Base-by-base conservation (phyloP, 2,113 vertebrate genomes). In the Leucopsar rothschildi region DNA sequence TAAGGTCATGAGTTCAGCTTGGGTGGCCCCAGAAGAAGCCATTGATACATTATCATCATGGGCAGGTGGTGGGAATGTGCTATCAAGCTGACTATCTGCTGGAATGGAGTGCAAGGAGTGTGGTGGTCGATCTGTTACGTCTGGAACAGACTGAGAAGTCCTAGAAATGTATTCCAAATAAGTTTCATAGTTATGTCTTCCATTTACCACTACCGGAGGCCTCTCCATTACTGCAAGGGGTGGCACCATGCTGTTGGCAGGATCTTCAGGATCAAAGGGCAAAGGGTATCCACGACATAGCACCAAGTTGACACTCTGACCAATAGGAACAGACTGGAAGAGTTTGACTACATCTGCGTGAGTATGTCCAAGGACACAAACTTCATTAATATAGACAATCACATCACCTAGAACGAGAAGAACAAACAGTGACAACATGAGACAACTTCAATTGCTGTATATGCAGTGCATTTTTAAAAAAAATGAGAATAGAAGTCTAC, bases 321-420 rank as follows among this genome's bases (percentile, higher is more conserved):
- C 99, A 92, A 99, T 99, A 81, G 99, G 99, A 93, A 99, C 99
- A 72, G 99, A 99, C 98, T 99, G 99, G 98, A 99, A 99, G 95
- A 99, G 98, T 98, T 99, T 99, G 95, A 99, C 99, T 97, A 99
- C 99, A 94, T 99, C 99, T 86, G 99, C 99, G 95, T 99, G 99
- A 95, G 99, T 99, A 96, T 99, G 99, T 86, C 99, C 99, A 97
- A 99, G 98, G 97, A 99, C 99, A 97, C 99, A 99, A 91, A 99
- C 98, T 95, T 99, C 99, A 92, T 99, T 99, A 98, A 99, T 99
- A 98, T 99, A 99, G 97, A 99, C 99, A 94, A 99, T 99, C 97
- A 99, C 99, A 95, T 99, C 99, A 96, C 99, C 99, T 99, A 97
- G 86, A 96, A 96, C 97, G 95, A 97, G 83, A 97, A 96, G 75